Evolutionary conservation across 2,888 invertebrate genomes (phyloP).

Genomic region (Keiferia lycopersicella): DNA sequence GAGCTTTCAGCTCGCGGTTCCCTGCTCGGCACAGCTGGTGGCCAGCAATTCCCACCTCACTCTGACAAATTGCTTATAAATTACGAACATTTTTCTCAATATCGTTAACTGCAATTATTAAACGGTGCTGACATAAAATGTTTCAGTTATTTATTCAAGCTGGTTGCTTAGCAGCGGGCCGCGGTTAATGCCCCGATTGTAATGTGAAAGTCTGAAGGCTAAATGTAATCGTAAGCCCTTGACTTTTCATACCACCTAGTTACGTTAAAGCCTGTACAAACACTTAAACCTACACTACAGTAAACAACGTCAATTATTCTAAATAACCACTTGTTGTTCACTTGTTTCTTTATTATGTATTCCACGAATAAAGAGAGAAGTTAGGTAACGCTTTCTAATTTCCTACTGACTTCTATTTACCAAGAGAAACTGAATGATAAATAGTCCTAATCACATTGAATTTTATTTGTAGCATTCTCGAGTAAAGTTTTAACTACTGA

Average conservation of each 20-base stretch:
- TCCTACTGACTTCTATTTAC: background rate
- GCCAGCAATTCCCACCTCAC: slow-evolving; percentile 9
- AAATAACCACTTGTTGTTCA: slow-evolving; percentile 21
- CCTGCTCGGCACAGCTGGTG: background rate
- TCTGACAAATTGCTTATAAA: slow-evolving; percentile 10
- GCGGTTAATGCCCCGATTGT: slow-evolving; percentile 27
- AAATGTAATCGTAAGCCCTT: slow-evolving; percentile 28
- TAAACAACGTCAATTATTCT: slow-evolving; percentile 17
- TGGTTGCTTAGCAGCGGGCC: slow-evolving; percentile 3
- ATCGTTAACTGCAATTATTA: background rate
- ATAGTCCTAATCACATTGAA: background rate
- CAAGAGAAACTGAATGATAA: slow-evolving; percentile 2
- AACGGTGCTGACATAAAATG: background rate
- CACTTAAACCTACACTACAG: slow-evolving; percentile 8
- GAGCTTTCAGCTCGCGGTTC: slow-evolving; percentile 7
- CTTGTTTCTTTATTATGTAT: slow-evolving; percentile 3
- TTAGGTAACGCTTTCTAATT: slow-evolving; percentile 22
- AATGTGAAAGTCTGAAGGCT: slow-evolving; percentile 29
- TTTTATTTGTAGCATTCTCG: background rate
- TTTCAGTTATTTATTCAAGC: background rate
- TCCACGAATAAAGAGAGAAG: slow-evolving; percentile 2
- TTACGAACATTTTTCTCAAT: slow-evolving; percentile 11
- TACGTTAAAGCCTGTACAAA: slow-evolving; percentile 15
- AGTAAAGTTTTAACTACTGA: background rate
- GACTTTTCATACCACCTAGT: slow-evolving; percentile 26